Evolutionary conservation across 2,888 invertebrate genomes (phyloP), one percentile per base, ranked within the genome.

Genomic region (Dryadula phaetusa): DNA sequence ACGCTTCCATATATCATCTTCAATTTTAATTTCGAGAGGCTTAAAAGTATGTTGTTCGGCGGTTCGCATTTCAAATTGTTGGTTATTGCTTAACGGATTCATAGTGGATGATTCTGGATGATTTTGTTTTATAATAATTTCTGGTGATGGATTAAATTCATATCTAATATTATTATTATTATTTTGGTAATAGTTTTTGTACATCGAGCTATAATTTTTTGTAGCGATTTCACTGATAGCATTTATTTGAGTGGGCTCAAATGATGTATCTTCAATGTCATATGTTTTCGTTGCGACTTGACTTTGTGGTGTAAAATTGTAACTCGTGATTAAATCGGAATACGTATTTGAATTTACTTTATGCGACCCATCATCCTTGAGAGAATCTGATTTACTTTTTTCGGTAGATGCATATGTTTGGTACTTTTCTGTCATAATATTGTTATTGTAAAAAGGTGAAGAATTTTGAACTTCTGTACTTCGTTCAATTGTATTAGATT

Each of bases 281-380:
- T 88, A 87, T 4, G 81, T 81, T 71, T 87, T 83, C 3, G 87
- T 86, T 46, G 85, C 79, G 10, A 78, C 78, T 79, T 85, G 84
- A 70, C 80, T 86, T 16, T 79, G 82, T 61, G 84, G 84, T 66
- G 80, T 70, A 70, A 85, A 84, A 70, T 82, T 77, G 60, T 83
- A 74, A 52, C 82, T 82, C 22, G 82, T 86, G n/a, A 85, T 79
- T 66, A 86, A 71, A 73, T 82, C 84, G 42, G 82, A 69, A 25
- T 77, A 75, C 52, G 42, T 25, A n/a, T 63, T 62, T 28, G 42
- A 12, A 40, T 68, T 52, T 22, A 61, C 40, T 18, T 32, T 52
- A 8, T 62, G 52, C 2, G 8, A 28, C 20, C 49, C 18, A 20
- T 58, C 18, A 40, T 4, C 1, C 0, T 60, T 8, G 7, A 12